A percentile compares a stretch with the other conserved stretches of the same genome.
These are phyloP conservation scores for Eupristina koningsbergeri DNA, from an alignment of 1,140 invertebrate species.

Conservation along the genomic window DNA sequence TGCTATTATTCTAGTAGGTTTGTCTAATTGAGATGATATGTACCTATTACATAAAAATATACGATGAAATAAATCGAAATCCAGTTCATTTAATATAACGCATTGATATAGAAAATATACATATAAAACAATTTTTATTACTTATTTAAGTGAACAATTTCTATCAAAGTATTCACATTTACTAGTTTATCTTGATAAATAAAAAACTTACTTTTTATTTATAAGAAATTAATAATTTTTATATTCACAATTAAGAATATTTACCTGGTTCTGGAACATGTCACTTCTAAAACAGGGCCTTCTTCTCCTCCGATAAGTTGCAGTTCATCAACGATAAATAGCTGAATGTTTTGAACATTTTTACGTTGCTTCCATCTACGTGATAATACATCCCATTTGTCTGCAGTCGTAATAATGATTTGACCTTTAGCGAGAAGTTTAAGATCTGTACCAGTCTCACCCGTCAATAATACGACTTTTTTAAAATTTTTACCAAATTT, in stretches of 20 bases:
- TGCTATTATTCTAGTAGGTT: conserved; percentile 95
- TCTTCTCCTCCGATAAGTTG: conserved; percentile 92
- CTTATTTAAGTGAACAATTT: no score
- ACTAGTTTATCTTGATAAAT: no score
- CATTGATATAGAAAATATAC: no score
- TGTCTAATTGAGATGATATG: conserved; percentile 96
- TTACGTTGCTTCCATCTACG: conserved; percentile 98
- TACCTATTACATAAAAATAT: conserved; percentile 74
- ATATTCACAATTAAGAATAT: no score
- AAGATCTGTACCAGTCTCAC: conserved; percentile 97
- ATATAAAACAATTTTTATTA: no score
- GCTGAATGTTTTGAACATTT: conserved; percentile 96
- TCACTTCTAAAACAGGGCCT: conserved; percentile 95
- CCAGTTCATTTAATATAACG: no score
- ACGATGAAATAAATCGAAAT: not conserved
- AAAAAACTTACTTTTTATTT: no score
- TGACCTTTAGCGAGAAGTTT: conserved; percentile 94
- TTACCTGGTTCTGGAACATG: conserved; percentile 93
- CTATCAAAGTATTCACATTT: no score
- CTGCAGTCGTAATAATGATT: conserved; percentile 96
- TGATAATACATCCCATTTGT: conserved; percentile 99
- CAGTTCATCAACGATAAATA: conserved; percentile 99
- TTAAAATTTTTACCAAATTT: conserved; percentile 90
- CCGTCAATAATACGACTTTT: conserved; percentile 95
- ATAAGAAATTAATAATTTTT: no score